Base-by-base conservation (phyloP, 2,113 vertebrate species). In the Mesoclemmys tuberculata region DNA sequence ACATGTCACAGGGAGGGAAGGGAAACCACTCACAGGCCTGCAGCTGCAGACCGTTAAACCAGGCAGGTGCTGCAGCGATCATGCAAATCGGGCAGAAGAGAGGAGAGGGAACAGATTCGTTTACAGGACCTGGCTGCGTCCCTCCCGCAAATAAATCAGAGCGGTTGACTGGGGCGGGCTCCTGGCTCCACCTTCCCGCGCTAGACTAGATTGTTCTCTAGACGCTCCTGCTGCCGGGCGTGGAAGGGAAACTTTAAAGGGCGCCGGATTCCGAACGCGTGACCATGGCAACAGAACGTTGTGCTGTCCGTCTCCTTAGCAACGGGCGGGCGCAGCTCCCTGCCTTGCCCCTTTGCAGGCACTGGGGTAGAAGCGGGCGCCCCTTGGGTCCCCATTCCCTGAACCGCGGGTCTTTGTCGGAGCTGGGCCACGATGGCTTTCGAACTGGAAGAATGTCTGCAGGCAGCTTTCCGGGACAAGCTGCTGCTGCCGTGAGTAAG, bases 401-500 rank as follows among this genome's bases (percentile, higher is more conserved):
- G n/a, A 71, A 18, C 19, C 8, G 19, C n/a, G 16, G 64, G 35
- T 58, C 46, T 13, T 5, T 31, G 31, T 29, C 5, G 3, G 29
- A 2, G 44, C 27, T 46, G 29, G 56, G 19, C 48, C 19, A 6
- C 51, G 18, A 97, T 97, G 98, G 86, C 94, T 74, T 44, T 91
- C 5, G 41, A 92, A 16, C n/a, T 97, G 90, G 95, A 97, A 90
- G 89, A 98, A 11, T 87, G 58, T 29, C 88, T 98, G 75, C 41
- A 16, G 5, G 82, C 3, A 5, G 91, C 88, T 44, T 89, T 95
- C 13, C 91, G 54, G 74, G 97, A 98, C 85, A 97, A 96, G 44
- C 81, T 97, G 56, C 71, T 5, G 82, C 87, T 86, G 82, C 75
- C 49, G 98, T 98, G 97, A 95, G 95, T 90, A 93, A 86, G 46